Percentiles rank a stretch among this genome's conserved stretches.
These are phyloP conservation scores for Oryzias curvinotus DNA, from an alignment of 2,113 vertebrate species.

Conservation along the genomic window DNA sequence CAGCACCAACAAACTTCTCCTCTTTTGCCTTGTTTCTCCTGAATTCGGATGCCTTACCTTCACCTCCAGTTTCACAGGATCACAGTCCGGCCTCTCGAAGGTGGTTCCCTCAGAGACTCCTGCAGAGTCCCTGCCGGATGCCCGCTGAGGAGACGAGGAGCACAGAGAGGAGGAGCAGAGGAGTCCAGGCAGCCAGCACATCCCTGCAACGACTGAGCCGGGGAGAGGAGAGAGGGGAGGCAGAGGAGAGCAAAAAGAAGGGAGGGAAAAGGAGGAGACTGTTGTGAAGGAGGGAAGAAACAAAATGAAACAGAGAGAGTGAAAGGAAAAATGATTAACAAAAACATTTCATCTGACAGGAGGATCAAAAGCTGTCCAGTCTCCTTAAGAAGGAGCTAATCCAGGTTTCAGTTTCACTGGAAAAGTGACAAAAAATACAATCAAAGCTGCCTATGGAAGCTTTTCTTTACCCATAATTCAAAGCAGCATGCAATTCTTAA, in stretches of 20 bases:
- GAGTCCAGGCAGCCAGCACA: slow-evolving; percentile 51
- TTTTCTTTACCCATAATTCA: no score
- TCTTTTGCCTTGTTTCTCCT: neutral
- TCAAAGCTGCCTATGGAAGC: neutral
- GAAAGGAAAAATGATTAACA: neutral
- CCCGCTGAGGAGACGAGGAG: slow-evolving; percentile 26
- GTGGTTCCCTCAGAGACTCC: slow-evolving; percentile 7
- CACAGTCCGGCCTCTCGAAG: neutral
- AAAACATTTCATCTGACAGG: neutral
- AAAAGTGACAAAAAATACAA: slow-evolving; percentile 16
- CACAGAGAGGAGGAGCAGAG: slow-evolving; percentile 35
- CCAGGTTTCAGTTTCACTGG: accelerated
- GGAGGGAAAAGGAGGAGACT: slow-evolving; percentile 23
- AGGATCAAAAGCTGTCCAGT: slow-evolving; percentile 1
- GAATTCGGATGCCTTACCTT: slow-evolving; percentile 39
- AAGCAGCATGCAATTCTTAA: no score
- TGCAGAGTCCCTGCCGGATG: slow-evolving; percentile 34
- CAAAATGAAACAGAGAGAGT: neutral
- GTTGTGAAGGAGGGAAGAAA: slow-evolving; percentile 30
- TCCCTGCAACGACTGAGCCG: slow-evolving; percentile 58
- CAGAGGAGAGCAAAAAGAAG: slow-evolving; percentile 31
- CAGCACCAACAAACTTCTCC: neutral
- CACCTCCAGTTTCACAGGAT: slow-evolving; percentile 39
- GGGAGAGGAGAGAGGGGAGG: slow-evolving; percentile 30
- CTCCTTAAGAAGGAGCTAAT: neutral